Evolutionary conservation across 2,113 vertebrate species (phyloP).

Genomic region (Pseudopodoces humilis): DNA sequence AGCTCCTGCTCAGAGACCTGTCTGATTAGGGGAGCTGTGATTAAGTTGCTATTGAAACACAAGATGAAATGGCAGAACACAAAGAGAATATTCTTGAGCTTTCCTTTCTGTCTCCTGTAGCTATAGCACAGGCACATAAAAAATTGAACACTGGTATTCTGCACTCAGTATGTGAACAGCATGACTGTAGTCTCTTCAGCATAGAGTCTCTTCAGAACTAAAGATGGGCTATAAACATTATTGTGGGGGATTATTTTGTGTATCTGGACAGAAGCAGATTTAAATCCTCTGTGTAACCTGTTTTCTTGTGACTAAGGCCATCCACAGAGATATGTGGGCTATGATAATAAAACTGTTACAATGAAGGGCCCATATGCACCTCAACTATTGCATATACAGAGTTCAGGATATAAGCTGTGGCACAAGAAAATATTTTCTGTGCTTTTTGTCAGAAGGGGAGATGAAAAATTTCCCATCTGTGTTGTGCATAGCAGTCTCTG

Average conservation of each 20-base stretch:
- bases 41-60: background rate
- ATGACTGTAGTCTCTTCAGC: background rate
- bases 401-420: background rate
- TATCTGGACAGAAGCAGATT: background rate
- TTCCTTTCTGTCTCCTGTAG: background rate
- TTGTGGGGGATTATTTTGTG: background rate
- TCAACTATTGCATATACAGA: background rate
- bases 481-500: background rate
- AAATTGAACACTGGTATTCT: background rate
- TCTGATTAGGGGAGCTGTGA: background rate
- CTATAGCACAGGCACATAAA: rapidly evolving
- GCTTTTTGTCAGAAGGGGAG: background rate
- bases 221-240: background rate
- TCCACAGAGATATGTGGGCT: background rate
- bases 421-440: background rate
- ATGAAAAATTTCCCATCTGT: background rate
- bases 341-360: background rate
- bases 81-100: background rate
- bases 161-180: background rate
- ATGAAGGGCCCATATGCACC: background rate
- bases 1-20: background rate
- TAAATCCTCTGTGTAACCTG: background rate
- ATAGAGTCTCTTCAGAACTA: background rate
- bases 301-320: background rate
- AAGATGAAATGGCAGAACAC: background rate